Base-by-base conservation (phyloP, 2,113 vertebrate species). In the Sakesphorus luctuosus region DNA sequence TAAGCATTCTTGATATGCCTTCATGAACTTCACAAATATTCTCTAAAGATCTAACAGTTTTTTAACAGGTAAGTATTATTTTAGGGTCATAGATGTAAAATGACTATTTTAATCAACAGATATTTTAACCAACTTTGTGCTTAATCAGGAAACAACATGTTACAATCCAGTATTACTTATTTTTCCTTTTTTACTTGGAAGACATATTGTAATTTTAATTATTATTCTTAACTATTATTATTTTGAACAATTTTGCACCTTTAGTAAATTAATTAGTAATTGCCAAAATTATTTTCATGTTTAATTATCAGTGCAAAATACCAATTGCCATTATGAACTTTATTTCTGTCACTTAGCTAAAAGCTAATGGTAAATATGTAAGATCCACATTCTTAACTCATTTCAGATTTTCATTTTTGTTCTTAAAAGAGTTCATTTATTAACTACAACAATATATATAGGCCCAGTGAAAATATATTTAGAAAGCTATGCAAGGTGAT, bases 261-360 rank as follows among this genome's bases (percentile, higher is more conserved):
- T 96, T 89, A 90, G 6, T 17, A 82, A 65, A 81, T 53, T 87
- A 91, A 90, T 93, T 76, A 93, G 16, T 62, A 53, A 77, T 36
- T 84, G 73, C 28, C 6, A 76, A 75, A 85, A 33, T 36, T 56
- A 49, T 65, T 78, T 69, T 78, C 8, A 38, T 86, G 82, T 83
- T 96, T 89, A 96, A 93, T 95, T 92, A 91, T 89, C 83, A 87
- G 85, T 62, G 25, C 19, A 25, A 91, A 72, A 66, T 71, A 84
- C 61, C 40, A 79, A 89, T 92, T 86, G 68, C 9, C 35, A 87
- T 53, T 28, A 61, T n/a, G 31, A 44, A 67, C 24, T 87, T 87
- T 72, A 76, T 77, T 91, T 89, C 20, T 91, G 43, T 62, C 55
- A 93, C 71, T 77, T 43, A 59, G 8, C 25, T 94, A 90, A 82